Evolutionary conservation across 2,888 invertebrate species (phyloP).

Genomic region (Tetheella fluctuosa): DNA sequence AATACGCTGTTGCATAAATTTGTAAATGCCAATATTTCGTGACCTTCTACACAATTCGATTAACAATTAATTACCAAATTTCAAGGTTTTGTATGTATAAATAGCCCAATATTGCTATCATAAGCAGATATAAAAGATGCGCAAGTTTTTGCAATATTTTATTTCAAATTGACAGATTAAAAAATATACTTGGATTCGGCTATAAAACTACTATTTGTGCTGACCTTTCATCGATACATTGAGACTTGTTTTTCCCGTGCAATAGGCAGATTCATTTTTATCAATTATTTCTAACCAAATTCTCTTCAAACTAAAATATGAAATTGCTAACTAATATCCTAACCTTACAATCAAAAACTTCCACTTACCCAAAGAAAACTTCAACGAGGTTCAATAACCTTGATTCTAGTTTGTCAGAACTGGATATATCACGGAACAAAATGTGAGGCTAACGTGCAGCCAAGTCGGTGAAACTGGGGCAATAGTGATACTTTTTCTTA

Average conservation of each 20-base stretch:
- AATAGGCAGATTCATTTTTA: no score
- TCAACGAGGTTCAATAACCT: slow-evolving; percentile 6
- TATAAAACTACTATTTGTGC: no score
- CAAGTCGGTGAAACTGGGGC: slow-evolving; percentile 43
- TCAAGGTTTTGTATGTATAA: background rate
- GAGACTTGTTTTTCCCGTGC: no score
- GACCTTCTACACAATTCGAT: background rate
- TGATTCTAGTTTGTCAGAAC: background rate
- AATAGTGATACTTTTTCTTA: slow-evolving; percentile 41
- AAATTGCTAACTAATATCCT: no score
- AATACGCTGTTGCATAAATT: slow-evolving; percentile 3
- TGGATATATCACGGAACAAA: slow-evolving; percentile 14
- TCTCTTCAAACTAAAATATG: no score
- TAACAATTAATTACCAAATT: background rate
- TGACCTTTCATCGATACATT: no score
- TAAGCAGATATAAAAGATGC: no score
- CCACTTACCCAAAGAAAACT: background rate
- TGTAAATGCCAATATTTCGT: background rate
- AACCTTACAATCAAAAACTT: no score
- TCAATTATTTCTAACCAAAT: no score
- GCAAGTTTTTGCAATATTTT: no score
- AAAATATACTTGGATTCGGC: no score
- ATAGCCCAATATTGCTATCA: background rate
- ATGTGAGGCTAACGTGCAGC: slow-evolving; percentile 15
- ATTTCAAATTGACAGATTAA: no score